phyloP scores from a whole-genome alignment of 1,140 invertebrate species.

The Aphelinus atriplicis region DNA sequence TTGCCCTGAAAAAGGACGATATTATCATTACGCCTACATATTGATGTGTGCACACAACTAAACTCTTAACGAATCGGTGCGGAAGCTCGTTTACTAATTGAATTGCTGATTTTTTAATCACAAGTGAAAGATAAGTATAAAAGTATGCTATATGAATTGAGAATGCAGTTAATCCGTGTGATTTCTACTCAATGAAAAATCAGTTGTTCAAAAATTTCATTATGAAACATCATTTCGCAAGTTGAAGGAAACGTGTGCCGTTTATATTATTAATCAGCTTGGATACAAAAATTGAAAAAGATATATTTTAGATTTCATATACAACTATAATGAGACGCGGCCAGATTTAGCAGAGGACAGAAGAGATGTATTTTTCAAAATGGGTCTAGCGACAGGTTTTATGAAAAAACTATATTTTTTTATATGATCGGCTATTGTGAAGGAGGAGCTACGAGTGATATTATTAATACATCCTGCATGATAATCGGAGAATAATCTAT shows the following conservation, averaged over 20 bases:
- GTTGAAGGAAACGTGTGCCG: background rate
- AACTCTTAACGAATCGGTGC: slow-evolving; percentile 9
- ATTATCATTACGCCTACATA: background rate
- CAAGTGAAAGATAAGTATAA: too few relatives aligned
- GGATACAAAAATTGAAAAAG: slow-evolving; percentile 3
- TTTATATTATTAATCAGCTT: slow-evolving; percentile 16
- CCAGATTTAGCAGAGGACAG: background rate
- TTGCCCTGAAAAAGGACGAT: background rate
- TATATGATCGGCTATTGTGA: slow-evolving; percentile 26
- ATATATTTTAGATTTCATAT: slow-evolving; percentile 27
- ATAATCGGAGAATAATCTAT: too few relatives aligned
- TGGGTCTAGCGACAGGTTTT: background rate
- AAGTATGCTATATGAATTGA: too few relatives aligned
- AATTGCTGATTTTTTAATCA: slow-evolving; percentile 14
- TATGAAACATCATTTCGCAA: too few relatives aligned
- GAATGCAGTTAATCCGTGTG: too few relatives aligned
- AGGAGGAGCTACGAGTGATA: background rate
- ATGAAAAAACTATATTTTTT: slow-evolving; percentile 31
- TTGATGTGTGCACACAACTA: background rate
- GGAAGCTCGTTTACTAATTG: slow-evolving; percentile 33
- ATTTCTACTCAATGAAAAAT: too few relatives aligned
- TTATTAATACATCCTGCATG: too few relatives aligned
- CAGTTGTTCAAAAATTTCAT: too few relatives aligned
- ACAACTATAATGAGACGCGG: slow-evolving; percentile 7
- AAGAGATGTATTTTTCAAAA: slow-evolving; percentile 10